These are phyloP conservation scores for Planiliza haematocheilus DNA, from an alignment of 2,113 vertebrate species.

Conservation along the genomic window DNA sequence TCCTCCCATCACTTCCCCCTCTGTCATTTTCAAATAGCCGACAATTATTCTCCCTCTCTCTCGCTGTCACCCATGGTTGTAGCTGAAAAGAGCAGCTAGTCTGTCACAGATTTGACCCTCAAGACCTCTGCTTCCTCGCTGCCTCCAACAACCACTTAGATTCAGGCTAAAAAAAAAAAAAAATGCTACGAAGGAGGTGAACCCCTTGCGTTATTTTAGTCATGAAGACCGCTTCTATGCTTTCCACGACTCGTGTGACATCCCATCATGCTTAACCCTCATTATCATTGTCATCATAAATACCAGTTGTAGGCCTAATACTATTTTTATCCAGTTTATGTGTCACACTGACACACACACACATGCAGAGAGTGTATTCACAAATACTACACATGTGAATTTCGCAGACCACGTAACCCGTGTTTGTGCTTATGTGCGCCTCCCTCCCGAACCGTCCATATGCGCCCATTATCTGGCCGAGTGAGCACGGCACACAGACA, in stretches of 20 bases:
- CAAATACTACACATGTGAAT: neutral
- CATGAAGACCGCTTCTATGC: conserved; percentile 13
- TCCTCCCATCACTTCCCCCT: conserved; percentile 46
- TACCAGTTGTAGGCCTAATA: conserved; percentile 44
- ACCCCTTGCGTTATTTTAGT: neutral
- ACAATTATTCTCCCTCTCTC: conserved; percentile 53
- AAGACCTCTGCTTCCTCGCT: neutral
- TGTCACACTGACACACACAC: conserved; percentile 44
- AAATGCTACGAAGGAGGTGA: neutral
- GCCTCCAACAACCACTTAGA: neutral
- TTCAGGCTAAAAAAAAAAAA: neutral
- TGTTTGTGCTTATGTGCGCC: conserved; percentile 3
- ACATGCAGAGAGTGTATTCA: neutral
- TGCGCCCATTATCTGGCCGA: conserved; percentile 64
- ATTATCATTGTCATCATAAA: conserved; percentile 55
- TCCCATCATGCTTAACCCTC: conserved; percentile 41
- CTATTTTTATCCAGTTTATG: conserved; percentile 60
- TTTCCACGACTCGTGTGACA: conserved; percentile 33
- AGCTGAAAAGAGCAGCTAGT: conserved; percentile 3
- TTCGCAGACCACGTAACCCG: neutral
- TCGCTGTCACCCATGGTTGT: conserved; percentile 9
- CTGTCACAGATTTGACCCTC: neutral
- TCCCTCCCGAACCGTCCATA: conserved; percentile 53
- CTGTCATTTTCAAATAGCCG: conserved; percentile 61
- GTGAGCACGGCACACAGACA: conserved; percentile 47